Base-by-base conservation (phyloP, 2,113 vertebrate genomes). In the Chaenogobius annularis region DNA sequence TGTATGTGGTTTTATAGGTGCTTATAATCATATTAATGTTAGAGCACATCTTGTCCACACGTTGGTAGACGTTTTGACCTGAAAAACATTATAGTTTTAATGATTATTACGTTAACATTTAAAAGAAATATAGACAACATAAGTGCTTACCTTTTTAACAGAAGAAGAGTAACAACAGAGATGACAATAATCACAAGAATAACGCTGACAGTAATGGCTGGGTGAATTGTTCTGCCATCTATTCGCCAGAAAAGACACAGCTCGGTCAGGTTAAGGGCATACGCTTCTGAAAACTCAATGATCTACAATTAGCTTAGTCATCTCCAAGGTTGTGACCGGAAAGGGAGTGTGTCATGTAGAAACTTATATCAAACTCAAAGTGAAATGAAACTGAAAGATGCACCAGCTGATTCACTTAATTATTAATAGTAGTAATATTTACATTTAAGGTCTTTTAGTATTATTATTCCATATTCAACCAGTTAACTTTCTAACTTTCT, bases 351-450 rank as follows among this genome's bases (percentile, higher is more conserved):
- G 56, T 59, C 13, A 59, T 1, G 6, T 15, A 31, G 56, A 35
- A 13, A 20, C 47, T 50, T 1, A 0, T 11, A 26, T 50, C 15
- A 10, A 50, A 31, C 14, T 59, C 40, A 70, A 62, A 59, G 7
- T 2, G n/a, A 72, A 68, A 17, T 72, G 65, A 83, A 83, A 79
- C 2, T 64, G 22, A 75, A 69, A 43, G 23, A 31, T 17, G 14
- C 1, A 19, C 17, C 56, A 31, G 56, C 56, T 59, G 55, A 23
- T 3, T 52, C 50, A n/a, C 10, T 10, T 10, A 5, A 55, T 1
- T 31, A 31, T 31, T 31, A 31, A 2, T 31, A 31, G 26, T 31
- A 31, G 26, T 5, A 40, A 1, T 9, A 40, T 40, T 35, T 40
- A 40, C 37, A 40, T 40, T 40, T 40, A 40, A 9, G 3, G 37